Evolutionary conservation across 2,888 invertebrate species (phyloP).

Genomic region (Ligdia adustata): DNA sequence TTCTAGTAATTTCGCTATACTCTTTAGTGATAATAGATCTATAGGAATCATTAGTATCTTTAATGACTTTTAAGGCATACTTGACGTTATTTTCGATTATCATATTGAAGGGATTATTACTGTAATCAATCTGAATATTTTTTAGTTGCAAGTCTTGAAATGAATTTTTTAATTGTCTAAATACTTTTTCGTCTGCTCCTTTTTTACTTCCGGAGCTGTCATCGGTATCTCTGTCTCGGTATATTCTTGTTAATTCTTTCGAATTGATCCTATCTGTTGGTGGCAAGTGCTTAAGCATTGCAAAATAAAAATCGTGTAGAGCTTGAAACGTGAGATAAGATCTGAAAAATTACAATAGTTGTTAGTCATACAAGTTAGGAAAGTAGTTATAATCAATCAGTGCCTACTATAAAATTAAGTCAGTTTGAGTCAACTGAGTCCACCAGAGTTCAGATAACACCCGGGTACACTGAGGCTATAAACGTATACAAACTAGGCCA

Average conservation of each 20-base stretch:
- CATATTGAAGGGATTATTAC: conserved; percentile 72
- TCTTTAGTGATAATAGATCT: conserved; percentile 63
- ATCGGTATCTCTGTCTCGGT: conserved; percentile 62
- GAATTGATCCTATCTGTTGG: conserved; percentile 61
- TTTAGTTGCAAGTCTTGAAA: conserved; percentile 68
- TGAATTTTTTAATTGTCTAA: conserved; percentile 57
- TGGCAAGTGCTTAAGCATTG: conserved; percentile 68
- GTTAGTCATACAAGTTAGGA: too few relatives aligned
- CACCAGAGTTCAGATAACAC: too few relatives aligned
- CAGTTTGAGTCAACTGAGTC: too few relatives aligned
- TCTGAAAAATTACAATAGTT: too few relatives aligned
- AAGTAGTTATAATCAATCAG: too few relatives aligned
- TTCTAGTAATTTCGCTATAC: conserved; percentile 65
- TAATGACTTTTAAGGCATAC: conserved; percentile 62
- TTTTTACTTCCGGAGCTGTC: conserved; percentile 61
- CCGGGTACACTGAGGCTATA: too few relatives aligned
- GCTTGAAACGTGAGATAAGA: conserved; percentile 69
- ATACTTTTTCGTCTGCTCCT: conserved; percentile 69
- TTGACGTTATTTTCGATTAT: conserved; percentile 73
- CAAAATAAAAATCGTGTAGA: conserved; percentile 73
- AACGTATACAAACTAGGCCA: too few relatives aligned
- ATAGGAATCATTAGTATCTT: conserved; percentile 63
- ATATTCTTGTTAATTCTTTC: conserved; percentile 69
- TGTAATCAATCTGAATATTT: conserved; percentile 64
- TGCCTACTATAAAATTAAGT: too few relatives aligned